Evolutionary conservation across 2,797 vertebrate genomes (phyloP), one percentile per base, ranked within the genome.

Genomic region (Enteromius anoplus): DNA sequence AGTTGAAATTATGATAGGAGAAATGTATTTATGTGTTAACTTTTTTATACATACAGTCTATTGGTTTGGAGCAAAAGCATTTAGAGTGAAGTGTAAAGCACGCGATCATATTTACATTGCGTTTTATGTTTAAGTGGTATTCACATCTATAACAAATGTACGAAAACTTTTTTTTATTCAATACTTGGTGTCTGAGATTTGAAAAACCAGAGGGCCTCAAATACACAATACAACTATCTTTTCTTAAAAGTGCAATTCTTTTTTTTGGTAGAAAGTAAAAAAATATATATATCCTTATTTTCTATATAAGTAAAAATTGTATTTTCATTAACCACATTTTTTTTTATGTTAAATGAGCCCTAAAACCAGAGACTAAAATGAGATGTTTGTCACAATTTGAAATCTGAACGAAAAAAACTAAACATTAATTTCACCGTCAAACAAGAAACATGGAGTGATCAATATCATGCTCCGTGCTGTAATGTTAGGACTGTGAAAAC

Each of bases 231-330:
- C 92, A 93, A 91, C 90, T 93, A 82, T 88, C 55, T 85, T 83
- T 84, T 90, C 91, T 91, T 92, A 91, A 94, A 95, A 95, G 94
- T 95, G 94, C 94, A 95, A 94, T 85, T 85, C 45, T 69, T 84
- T 94, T 94, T 93, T 94, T 93, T 94, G 86, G 91, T 93, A 91
- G 91, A 83, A 83, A 93, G 93, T 95, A 94, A 93, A 95, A 95
- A 95, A 95, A 95, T 95, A 95, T 93, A 95, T 93, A 94, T 94
- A 93, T 95, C 88, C 90, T 92, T 93, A 93, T 92, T 93, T 93
- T 90, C 90, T 93, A 94, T 94, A 92, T 91, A 94, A 94, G 94
- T 95, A 95, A 92, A 95, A 95, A 94, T 93, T 92, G 93, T 93
- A 92, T 93, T 92, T 89, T 91, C 93, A 92, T 92, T 93, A 95